Percentiles rank a stretch among this genome's conserved stretches.
Evolutionary conservation across 53 echinoderm and acorn worm genomes (phyloP).

Genomic region (Echinarachnius parma): DNA sequence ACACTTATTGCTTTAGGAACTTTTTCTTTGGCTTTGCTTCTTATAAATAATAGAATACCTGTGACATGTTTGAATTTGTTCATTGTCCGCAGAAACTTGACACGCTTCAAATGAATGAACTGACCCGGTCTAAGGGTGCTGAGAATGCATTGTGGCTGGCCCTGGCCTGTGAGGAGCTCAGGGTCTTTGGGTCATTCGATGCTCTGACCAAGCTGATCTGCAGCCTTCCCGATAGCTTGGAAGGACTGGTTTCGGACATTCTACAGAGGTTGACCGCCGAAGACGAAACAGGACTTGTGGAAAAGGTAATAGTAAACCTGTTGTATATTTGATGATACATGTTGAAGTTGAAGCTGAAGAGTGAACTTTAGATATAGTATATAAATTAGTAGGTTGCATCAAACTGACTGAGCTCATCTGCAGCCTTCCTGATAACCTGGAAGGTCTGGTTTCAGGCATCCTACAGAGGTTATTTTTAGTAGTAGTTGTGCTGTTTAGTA

Average conservation of each 20-base stretch:
- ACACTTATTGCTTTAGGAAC: too few relatives aligned
- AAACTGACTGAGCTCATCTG: conserved; percentile 68
- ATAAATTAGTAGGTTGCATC: too few relatives aligned
- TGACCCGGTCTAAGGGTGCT: conserved; percentile 74
- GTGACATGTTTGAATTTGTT: not conserved
- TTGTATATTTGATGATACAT: not conserved
- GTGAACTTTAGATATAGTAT: too few relatives aligned
- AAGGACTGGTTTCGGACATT: conserved; percentile 80
- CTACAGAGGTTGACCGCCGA: conserved; percentile 65
- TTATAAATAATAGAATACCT: not conserved
- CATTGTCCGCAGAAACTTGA: conserved; percentile 65
- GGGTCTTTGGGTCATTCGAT: conserved; percentile 87
- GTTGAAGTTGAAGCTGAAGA: too few relatives aligned
- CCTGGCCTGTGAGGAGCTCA: conserved; percentile 84
- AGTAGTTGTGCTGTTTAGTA: too few relatives aligned
- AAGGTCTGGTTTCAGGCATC: conserved; percentile 80
- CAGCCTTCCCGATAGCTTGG: conserved; percentile 60
- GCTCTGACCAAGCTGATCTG: conserved; percentile 63
- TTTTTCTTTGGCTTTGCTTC: not conserved
- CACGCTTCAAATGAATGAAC: conserved; percentile 60
- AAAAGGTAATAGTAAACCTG: conserved; percentile 74
- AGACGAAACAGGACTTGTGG: conserved; percentile 75
- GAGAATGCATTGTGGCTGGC: conserved; percentile 94
- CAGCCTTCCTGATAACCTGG: conserved; percentile 61
- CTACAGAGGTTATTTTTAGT: conserved; percentile 64